Conservation (phyloP, 2,888 invertebrate species). For the Lasioglossum pauxillum region DNA sequence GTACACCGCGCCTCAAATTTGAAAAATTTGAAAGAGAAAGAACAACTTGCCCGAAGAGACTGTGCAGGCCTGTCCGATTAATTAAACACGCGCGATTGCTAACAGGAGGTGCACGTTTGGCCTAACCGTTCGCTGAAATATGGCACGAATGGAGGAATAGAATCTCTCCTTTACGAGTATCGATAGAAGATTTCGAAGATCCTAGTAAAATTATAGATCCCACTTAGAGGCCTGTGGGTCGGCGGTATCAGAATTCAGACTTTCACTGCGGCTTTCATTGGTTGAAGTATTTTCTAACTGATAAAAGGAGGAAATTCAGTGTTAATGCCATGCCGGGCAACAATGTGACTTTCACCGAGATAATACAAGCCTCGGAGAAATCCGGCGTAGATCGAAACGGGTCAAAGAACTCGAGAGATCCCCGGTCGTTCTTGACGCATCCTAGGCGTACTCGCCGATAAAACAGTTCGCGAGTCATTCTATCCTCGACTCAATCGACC, state of each 20-base stretch:
- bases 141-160: not conserved
- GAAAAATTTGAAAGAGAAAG: not conserved
- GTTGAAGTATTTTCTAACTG: constrained; percentile 23
- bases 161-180: not conserved
- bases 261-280: constrained; percentile 40
- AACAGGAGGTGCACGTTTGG: not conserved
- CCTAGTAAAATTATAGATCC: not conserved
- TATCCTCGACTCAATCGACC: constrained; percentile 21
- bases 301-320: constrained; percentile 42
- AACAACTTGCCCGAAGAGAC: no score
- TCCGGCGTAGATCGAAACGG: constrained; percentile 44
- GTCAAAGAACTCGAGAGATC: constrained; percentile 58
- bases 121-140: not conserved
- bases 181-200: not conserved
- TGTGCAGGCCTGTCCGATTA: not conserved
- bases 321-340: constrained; percentile 28
- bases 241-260: constrained; percentile 16
- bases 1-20: not conserved
- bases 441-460: constrained; percentile 29
- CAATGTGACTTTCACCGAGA: constrained; percentile 60
- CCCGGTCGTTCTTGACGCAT: constrained; percentile 39
- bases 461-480: constrained; percentile 42
- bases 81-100: not conserved
- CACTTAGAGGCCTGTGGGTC: not conserved
- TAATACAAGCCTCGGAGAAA: constrained; percentile 50